These are phyloP conservation scores for Diuraphis noxia DNA, from an alignment of 1,140 invertebrate genomes.

Conservation along the genomic window DNA sequence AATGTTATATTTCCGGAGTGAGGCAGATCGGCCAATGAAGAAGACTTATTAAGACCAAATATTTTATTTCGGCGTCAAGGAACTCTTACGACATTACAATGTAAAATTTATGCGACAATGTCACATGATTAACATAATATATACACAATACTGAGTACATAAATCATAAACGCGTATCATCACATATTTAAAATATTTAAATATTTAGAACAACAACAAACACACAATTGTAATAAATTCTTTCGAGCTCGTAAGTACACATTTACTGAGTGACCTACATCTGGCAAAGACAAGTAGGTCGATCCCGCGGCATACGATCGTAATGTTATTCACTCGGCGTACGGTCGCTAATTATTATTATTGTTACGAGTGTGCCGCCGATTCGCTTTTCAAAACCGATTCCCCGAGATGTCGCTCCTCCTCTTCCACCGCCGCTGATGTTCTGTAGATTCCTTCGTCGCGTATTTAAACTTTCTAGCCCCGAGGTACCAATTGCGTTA, in stretches of 20 bases:
- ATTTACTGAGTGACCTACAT: slow-evolving; percentile 3
- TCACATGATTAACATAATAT: neutral
- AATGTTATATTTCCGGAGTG: too few relatives aligned
- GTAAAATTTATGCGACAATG: neutral
- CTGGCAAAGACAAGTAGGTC: neutral
- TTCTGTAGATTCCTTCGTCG: neutral
- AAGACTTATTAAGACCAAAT: neutral
- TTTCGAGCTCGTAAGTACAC: neutral
- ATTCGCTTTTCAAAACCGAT: slow-evolving; percentile 15
- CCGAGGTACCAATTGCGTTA: neutral
- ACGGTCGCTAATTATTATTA: neutral
- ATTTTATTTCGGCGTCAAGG: neutral
- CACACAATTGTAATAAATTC: neutral
- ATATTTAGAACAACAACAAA: neutral
- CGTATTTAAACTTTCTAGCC: slow-evolving; percentile 24
- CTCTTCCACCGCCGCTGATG: neutral
- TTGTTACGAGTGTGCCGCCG: neutral
- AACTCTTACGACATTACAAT: neutral
- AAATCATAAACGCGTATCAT: neutral
- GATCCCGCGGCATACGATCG: neutral
- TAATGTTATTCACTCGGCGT: neutral
- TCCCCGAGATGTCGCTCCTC: neutral
- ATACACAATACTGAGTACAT: neutral
- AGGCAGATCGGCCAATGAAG: neutral
- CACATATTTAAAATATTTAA: neutral